Conservation (phyloP, 2,797 vertebrate genomes). For the Garrulus glandarius region DNA sequence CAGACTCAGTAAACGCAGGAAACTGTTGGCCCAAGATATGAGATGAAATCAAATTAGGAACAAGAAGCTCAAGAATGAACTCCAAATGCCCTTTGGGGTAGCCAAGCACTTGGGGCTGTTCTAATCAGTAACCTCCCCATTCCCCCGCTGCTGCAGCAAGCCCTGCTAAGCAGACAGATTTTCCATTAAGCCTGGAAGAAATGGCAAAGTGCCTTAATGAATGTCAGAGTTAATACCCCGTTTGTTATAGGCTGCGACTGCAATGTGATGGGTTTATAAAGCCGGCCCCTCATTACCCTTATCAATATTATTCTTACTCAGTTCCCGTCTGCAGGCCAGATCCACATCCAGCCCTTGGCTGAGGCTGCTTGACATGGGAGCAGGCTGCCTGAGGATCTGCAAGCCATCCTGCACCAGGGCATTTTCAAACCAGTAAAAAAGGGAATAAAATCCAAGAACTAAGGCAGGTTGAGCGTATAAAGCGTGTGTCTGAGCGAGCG, state of each 20-base stretch:
- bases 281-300: conserved; percentile 35
- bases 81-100: conserved; percentile 35
- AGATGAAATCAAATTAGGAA: neutral
- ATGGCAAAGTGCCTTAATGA: conserved; percentile 65
- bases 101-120: neutral
- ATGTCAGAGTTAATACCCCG: conserved; percentile 53
- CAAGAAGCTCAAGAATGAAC: conserved; percentile 9
- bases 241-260: conserved; percentile 46
- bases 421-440: conserved; percentile 37
- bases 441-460: conserved; percentile 32
- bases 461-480: conserved; percentile 28
- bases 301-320: conserved; percentile 30
- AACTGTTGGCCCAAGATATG: neutral
- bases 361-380: neutral
- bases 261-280: conserved; percentile 53
- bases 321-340: conserved; percentile 16
- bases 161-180: conserved; percentile 45
- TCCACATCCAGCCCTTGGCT: neutral
- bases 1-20: neutral
- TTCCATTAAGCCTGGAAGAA: conserved; percentile 52
- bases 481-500: conserved; percentile 29
- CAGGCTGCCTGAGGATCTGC: conserved; percentile 13
- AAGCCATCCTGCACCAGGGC: conserved; percentile 1
- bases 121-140: conserved; percentile 4
- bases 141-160: conserved; percentile 2